Percentiles rank a stretch among this genome's conserved stretches.
Conservation (phyloP, 1,140 invertebrate species). For the Drosophila biarmipes region DNA sequence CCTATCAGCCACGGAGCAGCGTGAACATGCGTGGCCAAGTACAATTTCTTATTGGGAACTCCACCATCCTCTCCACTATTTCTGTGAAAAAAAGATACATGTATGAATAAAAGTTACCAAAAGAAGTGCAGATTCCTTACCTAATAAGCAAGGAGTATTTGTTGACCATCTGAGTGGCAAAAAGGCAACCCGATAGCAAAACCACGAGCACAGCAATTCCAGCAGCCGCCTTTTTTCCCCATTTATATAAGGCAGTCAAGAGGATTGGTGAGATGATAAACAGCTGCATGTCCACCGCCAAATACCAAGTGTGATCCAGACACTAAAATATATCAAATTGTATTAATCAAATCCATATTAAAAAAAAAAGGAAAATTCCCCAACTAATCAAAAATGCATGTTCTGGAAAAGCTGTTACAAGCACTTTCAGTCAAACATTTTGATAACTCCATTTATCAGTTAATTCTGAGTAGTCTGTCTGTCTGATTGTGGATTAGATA, state of each 20-base stretch:
- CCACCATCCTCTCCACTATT: background rate
- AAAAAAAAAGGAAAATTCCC: too few species aligned
- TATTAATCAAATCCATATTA: background rate
- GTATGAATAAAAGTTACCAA: background rate
- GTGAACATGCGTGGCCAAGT: conserved; percentile 60
- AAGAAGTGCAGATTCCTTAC: conserved; percentile 1
- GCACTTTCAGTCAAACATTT: background rate
- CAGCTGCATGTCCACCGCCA: conserved; percentile 93
- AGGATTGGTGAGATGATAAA: conserved; percentile 91
- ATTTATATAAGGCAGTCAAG: conserved; percentile 88
- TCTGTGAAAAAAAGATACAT: conserved; percentile 1
- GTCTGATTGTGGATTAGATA: background rate
- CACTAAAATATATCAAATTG: conserved; percentile 87
- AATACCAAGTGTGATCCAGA: conserved; percentile 95
- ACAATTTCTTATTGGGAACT: conserved; percentile 33
- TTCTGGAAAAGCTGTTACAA: background rate
- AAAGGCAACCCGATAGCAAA: conserved; percentile 49
- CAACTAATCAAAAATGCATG: background rate
- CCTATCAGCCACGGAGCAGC: conserved; percentile 70
- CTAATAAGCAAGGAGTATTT: conserved; percentile 42
- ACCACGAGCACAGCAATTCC: conserved; percentile 45
- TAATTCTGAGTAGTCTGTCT: background rate
- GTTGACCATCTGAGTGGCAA: conserved; percentile 50
- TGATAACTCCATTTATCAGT: conserved; percentile 2
- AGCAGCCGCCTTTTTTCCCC: conserved; percentile 77